phyloP scores from a whole-genome alignment of 2,797 vertebrate genomes.

The Karalla daura region DNA sequence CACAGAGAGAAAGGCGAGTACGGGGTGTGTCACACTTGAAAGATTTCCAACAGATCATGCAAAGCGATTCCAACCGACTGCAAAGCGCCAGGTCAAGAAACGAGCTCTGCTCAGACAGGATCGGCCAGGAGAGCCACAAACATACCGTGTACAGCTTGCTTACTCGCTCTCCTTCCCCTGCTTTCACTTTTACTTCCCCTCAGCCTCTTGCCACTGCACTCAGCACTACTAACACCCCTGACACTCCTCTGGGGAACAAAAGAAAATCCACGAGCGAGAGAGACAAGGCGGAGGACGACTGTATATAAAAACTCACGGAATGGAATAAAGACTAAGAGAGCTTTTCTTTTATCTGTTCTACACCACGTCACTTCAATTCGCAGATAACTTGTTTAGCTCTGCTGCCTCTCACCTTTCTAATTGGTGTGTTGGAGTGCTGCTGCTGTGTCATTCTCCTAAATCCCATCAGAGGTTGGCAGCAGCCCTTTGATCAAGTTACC shows the following conservation, averaged over 20 bases:
- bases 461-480: constrained; percentile 51
- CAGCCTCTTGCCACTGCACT: not conserved
- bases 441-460: constrained; percentile 60
- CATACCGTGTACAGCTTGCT: constrained; percentile 23
- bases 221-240: constrained; percentile 16
- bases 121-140: constrained; percentile 49
- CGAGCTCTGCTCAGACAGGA: constrained; percentile 51
- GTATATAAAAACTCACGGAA: constrained; percentile 19
- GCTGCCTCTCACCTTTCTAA: constrained; percentile 52
- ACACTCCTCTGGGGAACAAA: constrained; percentile 48
- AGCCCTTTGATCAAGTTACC: constrained; percentile 70
- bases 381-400: constrained; percentile 54
- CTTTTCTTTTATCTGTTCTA: constrained; percentile 52
- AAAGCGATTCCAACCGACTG: constrained; percentile 50
- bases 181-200: constrained; percentile 28
- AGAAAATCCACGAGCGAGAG: constrained; percentile 22
- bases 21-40: constrained; percentile 24
- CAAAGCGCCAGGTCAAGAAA: constrained; percentile 43
- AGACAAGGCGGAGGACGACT: not conserved
- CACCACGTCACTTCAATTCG: constrained; percentile 51
- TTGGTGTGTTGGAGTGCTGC: constrained; percentile 50
- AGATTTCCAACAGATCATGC: constrained; percentile 35
- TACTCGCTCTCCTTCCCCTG: not conserved
- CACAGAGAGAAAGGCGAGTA: not conserved
- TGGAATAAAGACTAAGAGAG: constrained; percentile 18